Base-by-base conservation (phyloP, 2,888 invertebrate genomes). In the Mesorhabditis belari region DNA sequence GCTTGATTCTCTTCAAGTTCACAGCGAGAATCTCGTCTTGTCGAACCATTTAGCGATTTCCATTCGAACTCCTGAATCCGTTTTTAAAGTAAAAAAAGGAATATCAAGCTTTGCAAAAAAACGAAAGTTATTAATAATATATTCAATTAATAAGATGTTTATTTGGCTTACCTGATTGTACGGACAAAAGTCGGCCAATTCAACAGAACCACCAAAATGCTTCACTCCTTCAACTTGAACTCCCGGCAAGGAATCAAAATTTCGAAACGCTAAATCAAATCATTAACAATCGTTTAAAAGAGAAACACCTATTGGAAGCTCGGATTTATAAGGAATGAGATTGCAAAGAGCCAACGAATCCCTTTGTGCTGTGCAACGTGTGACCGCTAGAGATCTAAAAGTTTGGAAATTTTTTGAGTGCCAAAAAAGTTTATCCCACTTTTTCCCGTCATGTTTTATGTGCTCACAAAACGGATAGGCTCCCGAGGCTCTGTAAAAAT, bases 401-500 rank as follows among this genome's bases (percentile, higher is more conserved):
- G 0, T 95, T 94, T 60, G 96, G 84, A 51, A 19, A 9, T 21
- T 9, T 19, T 51, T n/a, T 1, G 52, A 2, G 12, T 12, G 21
- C 49, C 24, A 25, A 23, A 5, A 44, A 24, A 0, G 89, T 88
- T 51, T 27, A n/a, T 4, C 55, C 23, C 19, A 77, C 51, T 69
- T 70, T 23, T 65, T 64, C 19, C 79, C 79, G 58, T 79, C 79
- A 57, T 77, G 77, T 60, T 95, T 95, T 23, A 95, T 90, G 74
- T 92, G 88, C 67, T 91, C 89, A 81, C 96, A 98, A 82, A 91
- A 96, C 0, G 96, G 98, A 83, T 90, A 89, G 65, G 90, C 89
- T 23, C 88, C 88, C 70, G 86, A 26, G 4, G 63, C 59, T 19
- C 70, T 68, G 70, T 44, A 49, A 71, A 29, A 0, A 96, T 95